Percentiles rank a stretch among this genome's conserved stretches.
phyloP scores from a whole-genome alignment of 2,888 invertebrate genomes.

The Hydraecia micacea region DNA sequence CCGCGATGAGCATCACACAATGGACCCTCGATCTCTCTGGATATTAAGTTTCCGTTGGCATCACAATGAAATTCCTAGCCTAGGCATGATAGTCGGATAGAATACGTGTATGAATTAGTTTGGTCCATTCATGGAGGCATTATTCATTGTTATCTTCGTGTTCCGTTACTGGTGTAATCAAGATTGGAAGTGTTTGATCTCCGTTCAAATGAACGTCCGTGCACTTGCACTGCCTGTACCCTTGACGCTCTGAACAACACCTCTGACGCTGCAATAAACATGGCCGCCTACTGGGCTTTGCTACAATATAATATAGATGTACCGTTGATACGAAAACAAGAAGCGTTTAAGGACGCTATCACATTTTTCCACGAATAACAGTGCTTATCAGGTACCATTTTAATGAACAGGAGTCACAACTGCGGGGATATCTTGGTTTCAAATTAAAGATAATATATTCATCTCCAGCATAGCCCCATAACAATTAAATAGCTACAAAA shows the following conservation, averaged over 20 bases:
- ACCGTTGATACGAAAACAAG: too few species aligned
- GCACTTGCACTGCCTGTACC: background rate
- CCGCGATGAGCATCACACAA: slow-evolving; percentile 65
- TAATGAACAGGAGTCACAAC: too few species aligned
- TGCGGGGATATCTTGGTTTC: too few species aligned
- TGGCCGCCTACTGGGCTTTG: background rate
- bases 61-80: slow-evolving; percentile 75
- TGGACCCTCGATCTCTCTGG: slow-evolving; percentile 82
- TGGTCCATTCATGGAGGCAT: slow-evolving; percentile 55
- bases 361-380: too few species aligned
- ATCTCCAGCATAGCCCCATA: too few species aligned
- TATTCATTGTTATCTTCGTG: slow-evolving; percentile 48
- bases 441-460: too few species aligned
- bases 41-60: slow-evolving; percentile 85
- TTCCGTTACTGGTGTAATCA: slow-evolving; percentile 32
- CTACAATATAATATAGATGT: too few species aligned
- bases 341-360: too few species aligned
- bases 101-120: slow-evolving; percentile 60
- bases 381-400: too few species aligned
- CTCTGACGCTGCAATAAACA: background rate
- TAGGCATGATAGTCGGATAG: slow-evolving; percentile 46
- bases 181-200: slow-evolving; percentile 40
- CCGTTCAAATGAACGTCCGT: background rate
- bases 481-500: too few species aligned
- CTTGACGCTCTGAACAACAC: background rate